phyloP scores from a whole-genome alignment of 92 coral and sea anemone genomes.

The Paragorgia papillata region DNA sequence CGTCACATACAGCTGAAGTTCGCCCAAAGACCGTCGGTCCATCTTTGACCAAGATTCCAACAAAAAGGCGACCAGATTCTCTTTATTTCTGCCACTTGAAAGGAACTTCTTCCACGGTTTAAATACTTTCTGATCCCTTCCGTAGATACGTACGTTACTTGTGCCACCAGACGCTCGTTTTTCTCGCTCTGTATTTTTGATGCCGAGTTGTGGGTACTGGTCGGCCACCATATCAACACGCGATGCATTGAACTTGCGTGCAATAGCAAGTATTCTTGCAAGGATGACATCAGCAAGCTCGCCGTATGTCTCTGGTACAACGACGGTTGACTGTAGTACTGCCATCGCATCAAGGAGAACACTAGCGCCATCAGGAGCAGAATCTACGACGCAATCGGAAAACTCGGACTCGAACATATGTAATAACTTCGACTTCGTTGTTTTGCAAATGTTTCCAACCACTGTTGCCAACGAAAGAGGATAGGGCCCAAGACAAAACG shows the following conservation, averaged over 20 bases:
- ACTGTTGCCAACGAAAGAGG: constrained; percentile 38
- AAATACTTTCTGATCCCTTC: constrained; percentile 27
- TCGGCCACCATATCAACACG: constrained; percentile 65
- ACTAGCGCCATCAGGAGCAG: constrained; percentile 19
- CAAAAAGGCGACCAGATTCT: constrained; percentile 34
- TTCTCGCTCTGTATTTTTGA: constrained; percentile 38
- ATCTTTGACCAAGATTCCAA: constrained; percentile 29
- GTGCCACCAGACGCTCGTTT: constrained; percentile 38
- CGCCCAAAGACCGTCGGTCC: constrained; percentile 13
- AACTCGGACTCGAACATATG: no score
- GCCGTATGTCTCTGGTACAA: constrained; percentile 30
- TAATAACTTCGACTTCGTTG: no score
- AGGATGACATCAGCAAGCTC: constrained; percentile 36
- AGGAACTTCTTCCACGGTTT: constrained; percentile 42
- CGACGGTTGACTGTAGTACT: constrained; percentile 28
- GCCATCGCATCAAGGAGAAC: constrained; percentile 36
- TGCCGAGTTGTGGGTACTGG: constrained; percentile 42
- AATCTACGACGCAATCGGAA: constrained; percentile 24
- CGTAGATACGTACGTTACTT: constrained; percentile 32
- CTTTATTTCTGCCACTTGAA: constrained; percentile 38
- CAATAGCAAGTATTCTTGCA: constrained; percentile 27
- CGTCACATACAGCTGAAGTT: constrained; percentile 20
- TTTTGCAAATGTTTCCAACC: no score
- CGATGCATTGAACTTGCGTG: constrained; percentile 39
- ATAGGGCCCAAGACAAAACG: constrained; percentile 36